Evolutionary conservation across 2,888 invertebrate species (phyloP), one percentile per base, ranked within the genome.

Genomic region (Ophioninae sp.): DNA sequence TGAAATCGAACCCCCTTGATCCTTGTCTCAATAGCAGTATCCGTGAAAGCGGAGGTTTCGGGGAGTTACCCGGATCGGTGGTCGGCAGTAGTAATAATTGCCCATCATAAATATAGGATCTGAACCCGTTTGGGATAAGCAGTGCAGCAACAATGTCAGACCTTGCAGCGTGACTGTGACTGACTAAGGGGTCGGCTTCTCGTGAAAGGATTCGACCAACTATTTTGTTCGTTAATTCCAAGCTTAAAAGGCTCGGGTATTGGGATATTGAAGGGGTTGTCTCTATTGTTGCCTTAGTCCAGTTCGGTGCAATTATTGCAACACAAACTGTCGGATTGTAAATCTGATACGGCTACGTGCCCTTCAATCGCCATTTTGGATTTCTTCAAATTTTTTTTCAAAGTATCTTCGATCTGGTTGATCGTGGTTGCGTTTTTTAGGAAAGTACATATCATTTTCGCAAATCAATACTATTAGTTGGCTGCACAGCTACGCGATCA

Each of bases 1-100:
- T 62, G 37, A 37, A 77, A 30, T 69, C 50, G 20, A 68, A 69
- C 62, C 69, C 50, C 10, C 61, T 77, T 6, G 69, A 13, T 30
- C 62, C 20, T 20, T 62, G 61, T 69, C 77, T 77, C 77, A 68
- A 68, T 62, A 61, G 41, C 17, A 62, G 21, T n/a, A 77, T 50
- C 7, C 68, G 69, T 6, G 61, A 77, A 2, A 50, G 62, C 8
- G 77, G 77, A 50, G 44, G 69, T 7, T 77, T 77, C 77, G 68
- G 50, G 1, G 61, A 69, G 10, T 77, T 62, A 5, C 44, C 37
- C 77, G 13, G 69, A 62, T 50, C 69, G 57, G 21, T 62, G 69
- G 59, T 69, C 68, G n/a, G 44, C 0, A 59, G 21, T 7, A 67
- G 57, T 6, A 37, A 50, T 7, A 57, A 75, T 21, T 65, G 39